Evolutionary conservation across 1,140 invertebrate genomes (phyloP).

Genomic region (Panulirus ornatus): DNA sequence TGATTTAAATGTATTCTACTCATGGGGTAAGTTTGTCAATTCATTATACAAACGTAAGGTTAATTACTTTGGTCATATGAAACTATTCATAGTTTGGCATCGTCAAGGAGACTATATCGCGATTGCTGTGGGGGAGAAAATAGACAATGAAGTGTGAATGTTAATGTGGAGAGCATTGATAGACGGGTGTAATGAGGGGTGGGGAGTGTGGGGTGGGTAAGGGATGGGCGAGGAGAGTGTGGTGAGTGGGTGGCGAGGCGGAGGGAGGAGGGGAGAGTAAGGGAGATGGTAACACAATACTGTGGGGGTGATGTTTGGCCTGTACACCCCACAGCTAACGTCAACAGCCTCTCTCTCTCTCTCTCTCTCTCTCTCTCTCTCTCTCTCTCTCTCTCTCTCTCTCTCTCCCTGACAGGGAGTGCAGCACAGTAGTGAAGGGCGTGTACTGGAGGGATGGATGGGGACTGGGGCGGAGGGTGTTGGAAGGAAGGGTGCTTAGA

Average conservation of each 20-base stretch:
- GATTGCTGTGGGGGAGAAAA: too few relatives aligned
- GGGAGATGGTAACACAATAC: slow-evolving; percentile 42
- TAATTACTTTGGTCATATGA: too few relatives aligned
- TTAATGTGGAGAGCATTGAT: background rate
- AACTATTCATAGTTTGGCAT: too few relatives aligned
- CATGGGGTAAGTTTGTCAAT: too few relatives aligned
- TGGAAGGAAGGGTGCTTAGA: background rate
- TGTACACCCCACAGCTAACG: slow-evolving; percentile 18
- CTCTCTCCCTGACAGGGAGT: slow-evolving; percentile 4
- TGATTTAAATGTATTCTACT: too few relatives aligned
- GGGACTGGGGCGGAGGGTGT: too few relatives aligned
- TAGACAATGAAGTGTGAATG: too few relatives aligned
- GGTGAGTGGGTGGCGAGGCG: background rate
- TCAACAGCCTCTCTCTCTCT: slow-evolving; percentile 38
- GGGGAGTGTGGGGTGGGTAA: background rate
- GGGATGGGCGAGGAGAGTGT: background rate
- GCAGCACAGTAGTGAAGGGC: too few relatives aligned
- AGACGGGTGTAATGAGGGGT: background rate
- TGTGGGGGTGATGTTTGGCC: slow-evolving; percentile 39
- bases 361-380: slow-evolving; percentile 37
- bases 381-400: slow-evolving; percentile 37
- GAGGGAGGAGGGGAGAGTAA: background rate
- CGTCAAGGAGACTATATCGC: too few relatives aligned
- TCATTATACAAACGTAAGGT: too few relatives aligned
- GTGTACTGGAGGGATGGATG: too few relatives aligned